Conservation (phyloP, 2,888 invertebrate species). For the Apocheima hispidaria region DNA sequence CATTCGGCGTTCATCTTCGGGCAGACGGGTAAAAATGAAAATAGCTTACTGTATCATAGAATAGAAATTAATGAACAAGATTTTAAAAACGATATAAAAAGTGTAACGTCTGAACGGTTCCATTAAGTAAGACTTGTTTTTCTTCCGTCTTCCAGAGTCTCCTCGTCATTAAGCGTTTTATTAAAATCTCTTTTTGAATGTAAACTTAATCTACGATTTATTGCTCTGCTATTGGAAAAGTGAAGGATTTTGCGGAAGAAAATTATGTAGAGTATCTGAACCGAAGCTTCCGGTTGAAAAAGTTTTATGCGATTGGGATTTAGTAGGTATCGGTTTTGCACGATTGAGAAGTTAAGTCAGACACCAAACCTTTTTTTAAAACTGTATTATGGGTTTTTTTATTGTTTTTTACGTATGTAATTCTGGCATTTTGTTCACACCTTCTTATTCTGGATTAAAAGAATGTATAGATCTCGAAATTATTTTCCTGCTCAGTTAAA, state of each 20-base stretch:
- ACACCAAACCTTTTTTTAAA: too few species aligned
- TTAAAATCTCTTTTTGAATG: constrained; percentile 39
- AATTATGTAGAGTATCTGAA: constrained; percentile 10
- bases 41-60: constrained; percentile 33
- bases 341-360: too few species aligned
- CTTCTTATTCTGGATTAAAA: too few species aligned
- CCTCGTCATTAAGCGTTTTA: constrained; percentile 31
- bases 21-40: too few species aligned
- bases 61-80: constrained; percentile 45
- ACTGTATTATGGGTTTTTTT: too few species aligned
- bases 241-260: constrained; percentile 13
- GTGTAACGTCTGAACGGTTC: constrained; percentile 48
- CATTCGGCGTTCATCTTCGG: too few species aligned
- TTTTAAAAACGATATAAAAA: constrained; percentile 50
- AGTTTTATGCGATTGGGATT: constrained; percentile 2
- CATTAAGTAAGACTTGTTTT: constrained; percentile 38
- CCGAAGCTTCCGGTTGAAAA: constrained; percentile 1
- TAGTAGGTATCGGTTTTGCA: background rate
- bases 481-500: too few species aligned
- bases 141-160: constrained; percentile 20
- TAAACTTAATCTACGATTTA: constrained; percentile 43
- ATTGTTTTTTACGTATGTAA: too few species aligned
- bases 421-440: too few species aligned
- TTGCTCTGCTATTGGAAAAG: constrained; percentile 37
- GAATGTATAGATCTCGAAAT: too few species aligned